Conservation (phyloP, 2,888 invertebrate genomes). For the Ornithoptera priamus region DNA sequence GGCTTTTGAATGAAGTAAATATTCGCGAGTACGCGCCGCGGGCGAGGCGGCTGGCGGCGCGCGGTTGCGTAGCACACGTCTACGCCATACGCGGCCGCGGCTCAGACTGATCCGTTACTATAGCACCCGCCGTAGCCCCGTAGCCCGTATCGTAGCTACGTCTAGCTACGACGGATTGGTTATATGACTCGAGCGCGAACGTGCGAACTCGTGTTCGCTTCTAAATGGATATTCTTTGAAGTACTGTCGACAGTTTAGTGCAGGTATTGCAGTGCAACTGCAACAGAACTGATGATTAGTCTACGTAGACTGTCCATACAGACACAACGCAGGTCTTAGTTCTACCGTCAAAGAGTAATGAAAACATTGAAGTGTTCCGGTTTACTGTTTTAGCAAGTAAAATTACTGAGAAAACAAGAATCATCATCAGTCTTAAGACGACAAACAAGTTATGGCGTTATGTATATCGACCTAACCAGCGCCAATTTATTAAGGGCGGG, state of each 20-base stretch:
- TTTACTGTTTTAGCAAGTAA: too few relatives aligned
- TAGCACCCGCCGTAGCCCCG: constrained; percentile 70
- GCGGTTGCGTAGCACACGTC: constrained; percentile 52
- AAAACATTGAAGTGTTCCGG: too few relatives aligned
- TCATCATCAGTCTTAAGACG: too few relatives aligned
- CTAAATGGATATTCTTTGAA: constrained; percentile 35
- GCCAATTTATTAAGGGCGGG: too few relatives aligned
- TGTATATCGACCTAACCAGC: too few relatives aligned
- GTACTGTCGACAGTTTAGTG: constrained; percentile 23
- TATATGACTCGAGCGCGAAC: constrained; percentile 44
- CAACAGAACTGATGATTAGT: too few relatives aligned
- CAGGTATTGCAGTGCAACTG: constrained; percentile 14
- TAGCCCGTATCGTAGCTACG: constrained; percentile 57
- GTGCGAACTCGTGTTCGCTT: constrained; percentile 48
- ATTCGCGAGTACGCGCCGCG: constrained; percentile 38
- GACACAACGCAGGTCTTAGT: too few relatives aligned
- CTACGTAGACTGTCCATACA: too few relatives aligned
- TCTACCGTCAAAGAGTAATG: too few relatives aligned
- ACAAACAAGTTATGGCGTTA: too few relatives aligned
- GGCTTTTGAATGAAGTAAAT: constrained; percentile 45
- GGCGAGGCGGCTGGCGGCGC: constrained; percentile 40
- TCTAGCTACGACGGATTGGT: constrained; percentile 37
- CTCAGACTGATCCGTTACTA: constrained; percentile 71
- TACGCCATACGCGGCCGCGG: constrained; percentile 61
- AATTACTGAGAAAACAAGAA: too few relatives aligned